phyloP scores from a whole-genome alignment of 2,113 vertebrate species.

The Bothrops jararaca region DNA sequence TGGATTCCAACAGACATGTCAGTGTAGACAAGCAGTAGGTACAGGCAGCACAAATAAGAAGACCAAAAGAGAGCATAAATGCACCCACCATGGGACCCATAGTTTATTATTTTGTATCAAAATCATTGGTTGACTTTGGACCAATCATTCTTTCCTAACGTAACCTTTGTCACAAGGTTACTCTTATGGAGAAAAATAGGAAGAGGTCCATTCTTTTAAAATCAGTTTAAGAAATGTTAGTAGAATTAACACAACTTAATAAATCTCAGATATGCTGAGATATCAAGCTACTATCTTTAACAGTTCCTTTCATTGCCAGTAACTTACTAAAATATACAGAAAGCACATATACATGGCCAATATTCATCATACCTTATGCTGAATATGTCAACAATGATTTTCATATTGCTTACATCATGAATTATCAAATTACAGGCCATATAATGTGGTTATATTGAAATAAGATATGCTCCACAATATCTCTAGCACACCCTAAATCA shows the following conservation, averaged over 20 bases:
- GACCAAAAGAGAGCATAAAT: neutral
- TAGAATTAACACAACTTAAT: neutral
- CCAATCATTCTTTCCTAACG: neutral
- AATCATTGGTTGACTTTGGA: neutral
- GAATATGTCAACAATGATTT: neutral
- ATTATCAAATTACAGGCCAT: constrained; percentile 1
- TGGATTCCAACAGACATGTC: neutral
- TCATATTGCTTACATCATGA: neutral
- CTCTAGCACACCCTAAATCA: constrained; percentile 15
- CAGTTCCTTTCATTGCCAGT: neutral
- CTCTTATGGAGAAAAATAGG: neutral
- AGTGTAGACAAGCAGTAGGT: neutral
- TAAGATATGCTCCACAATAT: constrained; percentile 11
- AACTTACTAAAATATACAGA: neutral
- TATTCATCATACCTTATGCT: neutral
- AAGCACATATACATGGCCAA: neutral
- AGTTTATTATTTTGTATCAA: neutral
- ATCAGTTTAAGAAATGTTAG: neutral
- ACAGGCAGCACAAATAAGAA: neutral
- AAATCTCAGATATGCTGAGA: accelerated
- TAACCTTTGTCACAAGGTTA: neutral
- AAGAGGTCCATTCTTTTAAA: neutral
- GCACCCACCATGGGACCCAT: neutral
- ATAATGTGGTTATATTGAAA: neutral
- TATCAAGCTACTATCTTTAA: neutral